A percentile compares a stretch with the other conserved stretches of the same genome.
Evolutionary conservation across 2,113 vertebrate genomes (phyloP).

Genomic region (Sapayoa aenigma): DNA sequence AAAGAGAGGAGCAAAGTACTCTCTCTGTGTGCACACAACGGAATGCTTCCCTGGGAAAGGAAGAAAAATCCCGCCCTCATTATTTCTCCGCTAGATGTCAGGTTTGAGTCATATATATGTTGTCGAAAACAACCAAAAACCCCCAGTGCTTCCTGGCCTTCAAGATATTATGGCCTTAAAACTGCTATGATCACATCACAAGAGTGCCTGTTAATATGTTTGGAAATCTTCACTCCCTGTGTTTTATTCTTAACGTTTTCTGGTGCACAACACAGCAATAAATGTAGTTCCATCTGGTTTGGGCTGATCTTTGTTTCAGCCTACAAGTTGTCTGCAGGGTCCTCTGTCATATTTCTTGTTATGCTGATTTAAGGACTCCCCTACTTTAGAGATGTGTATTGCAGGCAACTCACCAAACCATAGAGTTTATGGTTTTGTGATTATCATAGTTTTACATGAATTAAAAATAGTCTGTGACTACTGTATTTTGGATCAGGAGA

Average conservation of each 20-base stretch:
- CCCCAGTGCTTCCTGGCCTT: background rate
- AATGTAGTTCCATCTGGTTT: background rate
- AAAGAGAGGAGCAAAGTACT: background rate
- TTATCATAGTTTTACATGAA: background rate
- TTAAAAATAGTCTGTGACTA: background rate
- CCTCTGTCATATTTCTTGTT: background rate
- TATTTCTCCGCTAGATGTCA: conserved; percentile 61
- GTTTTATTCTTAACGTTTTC: background rate
- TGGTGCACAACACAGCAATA: background rate
- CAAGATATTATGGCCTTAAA: background rate
- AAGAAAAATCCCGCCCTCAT: background rate
- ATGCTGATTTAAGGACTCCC: background rate
- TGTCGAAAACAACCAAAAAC: background rate
- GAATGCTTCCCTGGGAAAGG: background rate
- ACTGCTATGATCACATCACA: background rate
- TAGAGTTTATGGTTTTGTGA: background rate
- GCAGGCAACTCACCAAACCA: background rate
- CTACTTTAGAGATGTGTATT: background rate
- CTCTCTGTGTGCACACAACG: background rate
- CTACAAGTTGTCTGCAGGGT: background rate
- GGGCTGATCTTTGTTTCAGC: background rate
- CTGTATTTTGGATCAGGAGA: background rate
- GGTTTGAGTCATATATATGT: background rate
- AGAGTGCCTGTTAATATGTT: background rate
- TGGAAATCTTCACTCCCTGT: background rate